These are phyloP conservation scores for Pseudorhiza aurosa DNA, from an alignment of 30 jellyfish, hydroid and myxozoan genomes.

Conservation along the genomic window DNA sequence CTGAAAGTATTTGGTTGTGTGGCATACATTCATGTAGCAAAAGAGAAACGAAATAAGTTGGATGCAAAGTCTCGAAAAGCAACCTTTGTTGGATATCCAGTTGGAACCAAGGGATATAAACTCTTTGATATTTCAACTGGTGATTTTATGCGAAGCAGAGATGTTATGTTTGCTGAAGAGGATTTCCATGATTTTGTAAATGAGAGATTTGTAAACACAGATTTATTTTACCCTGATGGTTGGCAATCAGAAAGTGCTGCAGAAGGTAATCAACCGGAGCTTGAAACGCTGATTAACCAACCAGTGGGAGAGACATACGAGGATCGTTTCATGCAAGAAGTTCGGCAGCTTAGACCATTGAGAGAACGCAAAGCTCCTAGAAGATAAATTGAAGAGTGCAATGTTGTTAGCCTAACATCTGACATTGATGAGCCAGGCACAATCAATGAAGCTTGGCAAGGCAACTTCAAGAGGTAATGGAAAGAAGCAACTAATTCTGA, in stretches of 20 bases:
- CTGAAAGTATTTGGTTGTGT: slow-evolving; percentile 34
- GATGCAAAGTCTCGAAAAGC: slow-evolving; percentile 44
- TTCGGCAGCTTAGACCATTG: slow-evolving; percentile 11
- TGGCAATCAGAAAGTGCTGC: background rate
- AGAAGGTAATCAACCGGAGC: slow-evolving; percentile 20
- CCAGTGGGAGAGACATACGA: slow-evolving; percentile 49
- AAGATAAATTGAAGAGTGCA: slow-evolving; percentile 14
- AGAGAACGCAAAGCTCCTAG: slow-evolving; percentile 25
- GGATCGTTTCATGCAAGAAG: slow-evolving; percentile 25
- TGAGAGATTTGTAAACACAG: background rate
- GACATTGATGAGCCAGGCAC: slow-evolving; percentile 31
- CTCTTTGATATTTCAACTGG: slow-evolving; percentile 13
- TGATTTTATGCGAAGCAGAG: slow-evolving; percentile 56
- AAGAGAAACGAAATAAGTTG: slow-evolving; percentile 37
- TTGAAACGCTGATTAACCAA: slow-evolving; percentile 1
- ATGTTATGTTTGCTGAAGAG: slow-evolving; percentile 45
- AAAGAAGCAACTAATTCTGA: slow-evolving; percentile 33
- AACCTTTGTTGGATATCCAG: slow-evolving; percentile 61
- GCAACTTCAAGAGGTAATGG: slow-evolving; percentile 5
- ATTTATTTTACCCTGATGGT: slow-evolving; percentile 22
- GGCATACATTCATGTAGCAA: slow-evolving; percentile 25
- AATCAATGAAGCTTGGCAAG: slow-evolving; percentile 18
- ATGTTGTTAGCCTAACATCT: slow-evolving; percentile 21
- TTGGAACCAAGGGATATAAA: slow-evolving; percentile 56
- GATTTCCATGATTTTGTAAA: slow-evolving; percentile 24